Evolutionary conservation across 1,140 invertebrate species (phyloP).

Genomic region (Manduca sexta): DNA sequence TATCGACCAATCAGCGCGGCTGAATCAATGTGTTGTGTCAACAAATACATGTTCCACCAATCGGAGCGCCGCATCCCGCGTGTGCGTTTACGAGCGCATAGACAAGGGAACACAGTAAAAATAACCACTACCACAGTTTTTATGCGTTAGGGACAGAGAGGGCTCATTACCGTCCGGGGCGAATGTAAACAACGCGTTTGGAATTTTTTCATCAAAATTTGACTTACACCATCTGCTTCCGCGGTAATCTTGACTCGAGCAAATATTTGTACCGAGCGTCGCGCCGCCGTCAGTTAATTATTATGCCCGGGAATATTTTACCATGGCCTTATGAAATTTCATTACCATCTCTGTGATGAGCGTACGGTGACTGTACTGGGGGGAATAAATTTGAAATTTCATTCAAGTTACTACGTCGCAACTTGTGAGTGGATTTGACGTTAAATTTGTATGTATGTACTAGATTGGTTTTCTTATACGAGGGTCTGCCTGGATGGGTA

Average conservation of each 20-base stretch:
- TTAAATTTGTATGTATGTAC: too few relatives aligned
- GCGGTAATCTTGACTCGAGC: conserved; percentile 29
- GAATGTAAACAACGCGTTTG: conserved; percentile 39
- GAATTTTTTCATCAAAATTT: conserved; percentile 62
- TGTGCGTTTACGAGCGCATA: conserved; percentile 5
- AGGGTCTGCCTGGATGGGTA: too few relatives aligned
- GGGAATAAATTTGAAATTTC: neutral
- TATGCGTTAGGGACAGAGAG: conserved; percentile 18
- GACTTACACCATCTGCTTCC: conserved; percentile 50
- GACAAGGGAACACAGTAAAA: conserved; percentile 20
- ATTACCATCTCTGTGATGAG: conserved; percentile 1
- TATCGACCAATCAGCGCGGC: neutral
- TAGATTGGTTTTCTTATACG: too few relatives aligned
- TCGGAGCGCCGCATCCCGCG: neutral
- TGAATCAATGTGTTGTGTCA: neutral
- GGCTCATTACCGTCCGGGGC: conserved; percentile 30
- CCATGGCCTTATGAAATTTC: conserved; percentile 4
- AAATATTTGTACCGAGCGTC: conserved; percentile 39
- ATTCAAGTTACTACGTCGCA: too few relatives aligned
- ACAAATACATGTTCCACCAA: neutral
- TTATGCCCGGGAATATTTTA: conserved; percentile 1
- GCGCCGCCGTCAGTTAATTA: conserved; percentile 29
- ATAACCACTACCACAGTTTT: conserved; percentile 20
- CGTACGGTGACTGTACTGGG: neutral
- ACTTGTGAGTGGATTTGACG: too few relatives aligned